Conservation (phyloP, 2,888 invertebrate genomes). For the Eupithecia centaureata region DNA sequence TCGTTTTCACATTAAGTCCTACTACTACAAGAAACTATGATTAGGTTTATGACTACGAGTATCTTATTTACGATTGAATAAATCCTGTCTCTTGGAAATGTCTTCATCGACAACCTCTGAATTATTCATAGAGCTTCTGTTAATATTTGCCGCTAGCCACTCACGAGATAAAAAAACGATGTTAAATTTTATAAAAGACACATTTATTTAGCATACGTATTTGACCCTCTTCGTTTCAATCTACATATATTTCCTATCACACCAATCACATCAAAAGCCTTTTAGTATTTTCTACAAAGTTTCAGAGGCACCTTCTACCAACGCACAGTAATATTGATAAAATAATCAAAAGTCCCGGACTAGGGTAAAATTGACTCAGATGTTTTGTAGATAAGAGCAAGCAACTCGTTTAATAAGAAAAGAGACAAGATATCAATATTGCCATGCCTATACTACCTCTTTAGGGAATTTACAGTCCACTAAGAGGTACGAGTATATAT, state of each 20-base stretch:
- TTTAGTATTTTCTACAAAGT: neutral
- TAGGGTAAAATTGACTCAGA: neutral
- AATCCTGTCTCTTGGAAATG: constrained; percentile 17
- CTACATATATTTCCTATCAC: neutral
- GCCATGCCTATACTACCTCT: neutral
- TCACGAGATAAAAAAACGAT: neutral
- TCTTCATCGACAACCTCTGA: constrained; percentile 28
- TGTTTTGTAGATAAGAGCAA: neutral
- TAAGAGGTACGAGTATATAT: neutral
- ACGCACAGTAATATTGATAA: neutral
- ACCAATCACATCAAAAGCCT: neutral
- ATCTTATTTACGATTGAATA: constrained; percentile 21
- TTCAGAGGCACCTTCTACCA: neutral
- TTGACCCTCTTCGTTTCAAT: neutral
- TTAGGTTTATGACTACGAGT: constrained; percentile 12
- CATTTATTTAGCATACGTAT: neutral
- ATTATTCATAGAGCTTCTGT: constrained; percentile 36
- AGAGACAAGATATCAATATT: neutral
- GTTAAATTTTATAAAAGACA: neutral
- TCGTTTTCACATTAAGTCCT: neutral
- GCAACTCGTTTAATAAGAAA: neutral
- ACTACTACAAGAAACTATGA: neutral
- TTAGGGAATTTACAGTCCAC: neutral
- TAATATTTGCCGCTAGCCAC: neutral
- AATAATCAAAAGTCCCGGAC: neutral